Percentiles rank a stretch among this genome's conserved stretches.
Evolutionary conservation across 2,888 invertebrate species (phyloP).

Genomic region (Yponomeuta malinellus): DNA sequence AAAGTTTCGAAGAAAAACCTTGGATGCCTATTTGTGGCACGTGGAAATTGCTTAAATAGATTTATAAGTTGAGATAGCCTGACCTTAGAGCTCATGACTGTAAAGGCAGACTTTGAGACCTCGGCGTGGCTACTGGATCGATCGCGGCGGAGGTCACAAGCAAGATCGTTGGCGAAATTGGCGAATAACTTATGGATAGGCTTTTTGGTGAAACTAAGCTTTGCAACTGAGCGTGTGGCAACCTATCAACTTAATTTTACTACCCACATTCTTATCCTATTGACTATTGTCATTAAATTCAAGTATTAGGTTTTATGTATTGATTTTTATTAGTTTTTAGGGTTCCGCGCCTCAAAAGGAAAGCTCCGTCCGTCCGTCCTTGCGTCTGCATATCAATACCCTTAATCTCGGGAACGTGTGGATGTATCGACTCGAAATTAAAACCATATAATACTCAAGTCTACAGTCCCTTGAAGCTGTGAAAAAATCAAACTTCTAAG

Average conservation of each 20-base stretch:
- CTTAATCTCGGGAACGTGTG: too few relatives aligned
- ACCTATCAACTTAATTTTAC: background rate
- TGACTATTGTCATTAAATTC: too few relatives aligned
- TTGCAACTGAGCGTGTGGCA: background rate
- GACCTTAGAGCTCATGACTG: constrained; percentile 27
- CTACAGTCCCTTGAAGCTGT: too few relatives aligned
- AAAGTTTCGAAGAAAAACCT: background rate
- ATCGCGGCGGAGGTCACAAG: constrained; percentile 51
- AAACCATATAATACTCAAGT: too few relatives aligned
- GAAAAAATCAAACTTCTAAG: too few relatives aligned
- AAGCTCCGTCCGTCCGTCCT: too few relatives aligned
- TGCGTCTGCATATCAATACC: too few relatives aligned
- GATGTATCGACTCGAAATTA: too few relatives aligned
- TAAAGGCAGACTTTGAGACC: constrained; percentile 36
- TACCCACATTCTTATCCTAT: too few relatives aligned
- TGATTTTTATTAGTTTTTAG: too few relatives aligned
- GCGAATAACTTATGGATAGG: constrained; percentile 46
- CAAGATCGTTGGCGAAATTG: constrained; percentile 49
- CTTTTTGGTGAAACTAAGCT: background rate
- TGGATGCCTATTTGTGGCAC: background rate
- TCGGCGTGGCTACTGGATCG: constrained; percentile 31
- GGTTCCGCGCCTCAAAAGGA: too few relatives aligned
- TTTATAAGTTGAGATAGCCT: background rate
- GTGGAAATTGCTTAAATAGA: background rate
- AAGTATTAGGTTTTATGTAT: too few relatives aligned